phyloP scores from a whole-genome alignment of 2,888 invertebrate genomes.

The Siphonodentalium dalli region DNA sequence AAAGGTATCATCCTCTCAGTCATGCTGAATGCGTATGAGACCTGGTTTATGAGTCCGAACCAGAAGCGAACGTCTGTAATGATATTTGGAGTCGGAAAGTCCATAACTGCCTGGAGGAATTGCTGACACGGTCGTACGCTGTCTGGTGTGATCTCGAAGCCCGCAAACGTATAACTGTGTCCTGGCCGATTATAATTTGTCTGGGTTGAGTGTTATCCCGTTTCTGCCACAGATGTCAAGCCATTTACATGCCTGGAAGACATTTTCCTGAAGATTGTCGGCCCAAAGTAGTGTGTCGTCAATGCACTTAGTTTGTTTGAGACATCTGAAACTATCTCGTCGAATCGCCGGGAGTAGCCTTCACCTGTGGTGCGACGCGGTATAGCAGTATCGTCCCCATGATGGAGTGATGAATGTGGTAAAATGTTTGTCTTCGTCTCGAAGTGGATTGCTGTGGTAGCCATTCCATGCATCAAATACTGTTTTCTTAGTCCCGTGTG shows the following conservation, averaged over 20 bases:
- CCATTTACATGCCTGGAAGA: constrained; percentile 23
- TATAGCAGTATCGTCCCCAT: constrained; percentile 26
- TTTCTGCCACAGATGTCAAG: constrained; percentile 10
- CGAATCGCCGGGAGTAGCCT: constrained; percentile 1
- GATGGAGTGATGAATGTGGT: constrained; percentile 22
- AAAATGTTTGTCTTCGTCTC: background rate
- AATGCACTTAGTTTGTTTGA: constrained; percentile 23
- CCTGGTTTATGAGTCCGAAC: constrained; percentile 1
- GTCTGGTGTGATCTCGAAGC: no score
- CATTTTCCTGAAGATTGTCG: constrained; percentile 13
- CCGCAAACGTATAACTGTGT: background rate
- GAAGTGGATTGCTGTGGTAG: background rate
- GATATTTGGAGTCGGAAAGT: background rate
- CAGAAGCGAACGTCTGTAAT: background rate
- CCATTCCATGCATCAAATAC: no score
- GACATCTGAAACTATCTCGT: constrained; percentile 22
- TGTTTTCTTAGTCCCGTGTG: no score
- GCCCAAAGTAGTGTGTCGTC: constrained; percentile 25
- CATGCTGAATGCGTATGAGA: constrained; percentile 3
- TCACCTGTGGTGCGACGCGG: constrained; percentile 9
- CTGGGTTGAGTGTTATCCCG: background rate
- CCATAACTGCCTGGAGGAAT: background rate
- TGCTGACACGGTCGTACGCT: no score
- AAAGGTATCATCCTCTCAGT: no score
- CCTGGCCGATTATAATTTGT: constrained; percentile 1